Evolutionary conservation across 2,888 invertebrate genomes (phyloP), one percentile per base, ranked within the genome.

Genomic region (Torymus tubicola): DNA sequence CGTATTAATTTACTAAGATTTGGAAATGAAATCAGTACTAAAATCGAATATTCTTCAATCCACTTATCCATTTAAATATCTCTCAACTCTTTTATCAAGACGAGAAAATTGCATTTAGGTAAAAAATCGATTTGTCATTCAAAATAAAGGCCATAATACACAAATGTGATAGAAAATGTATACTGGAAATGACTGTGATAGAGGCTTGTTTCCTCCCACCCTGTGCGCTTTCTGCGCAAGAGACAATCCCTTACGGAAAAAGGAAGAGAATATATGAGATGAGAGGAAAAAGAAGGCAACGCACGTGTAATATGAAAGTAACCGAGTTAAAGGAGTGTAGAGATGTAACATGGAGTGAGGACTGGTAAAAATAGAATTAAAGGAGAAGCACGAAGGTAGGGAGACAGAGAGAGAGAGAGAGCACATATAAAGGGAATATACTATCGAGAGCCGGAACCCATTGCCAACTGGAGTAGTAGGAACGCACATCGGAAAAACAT

Each of bases 41-140:
- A 31, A 31, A 31, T 31, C 8, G 5, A 31, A 31, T 31, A 3
- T 31, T 31, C 31, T 31, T 31, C 4, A 31, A 31, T 31, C 24
- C 31, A 14, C 16, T 63, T 13, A 42, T 71, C 8, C 21, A 50
- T 53, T 58, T 18, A n/a, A 21, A 10, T 64, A 42, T 63, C 50
- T 16, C 8, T 24, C 4, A 21, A 58, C 50, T 8, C 21, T 57
- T 72, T 64, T 61, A 16, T 50, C 50, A 70, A 58, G 53, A 57
- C 31, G 14, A 58, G 69, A 64, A 79, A 74, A 79, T 74, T 72
- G 61, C 72, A 67, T 72, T 31, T 12, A 24, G 57, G 57, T 21
- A 60, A 52, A 70, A 80, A 76, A 57, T 65, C 61, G 65, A 76
- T 76, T 76, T 67, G 60, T 50, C 42, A 71, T 65, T 75, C 60